Conservation (phyloP, 2,888 invertebrate species). For the Maniola hyperantus region DNA sequence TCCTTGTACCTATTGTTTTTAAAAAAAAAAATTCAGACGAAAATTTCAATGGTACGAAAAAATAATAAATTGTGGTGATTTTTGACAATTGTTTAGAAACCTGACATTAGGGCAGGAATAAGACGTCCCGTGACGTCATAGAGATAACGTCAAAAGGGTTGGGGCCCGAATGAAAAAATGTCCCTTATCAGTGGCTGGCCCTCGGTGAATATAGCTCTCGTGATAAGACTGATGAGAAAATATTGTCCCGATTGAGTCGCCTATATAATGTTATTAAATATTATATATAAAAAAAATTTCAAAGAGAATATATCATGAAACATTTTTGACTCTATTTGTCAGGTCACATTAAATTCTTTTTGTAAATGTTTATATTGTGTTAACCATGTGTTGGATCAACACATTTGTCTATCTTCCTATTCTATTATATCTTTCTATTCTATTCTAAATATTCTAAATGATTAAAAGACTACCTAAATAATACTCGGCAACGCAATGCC, state of each 20-base stretch:
- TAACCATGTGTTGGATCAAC: no score
- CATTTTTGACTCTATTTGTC: no score
- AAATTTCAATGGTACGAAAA: neutral
- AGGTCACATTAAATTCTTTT: no score
- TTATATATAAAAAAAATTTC: neutral
- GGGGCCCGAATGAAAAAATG: slow-evolving; percentile 62
- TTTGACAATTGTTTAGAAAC: slow-evolving; percentile 47
- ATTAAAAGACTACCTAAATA: no score
- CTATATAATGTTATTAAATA: neutral
- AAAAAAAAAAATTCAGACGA: neutral
- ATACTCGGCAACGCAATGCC: no score
- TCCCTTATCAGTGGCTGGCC: slow-evolving; percentile 59
- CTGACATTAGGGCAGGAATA: slow-evolving; percentile 56
- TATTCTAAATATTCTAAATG: no score
- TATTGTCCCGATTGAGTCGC: slow-evolving; percentile 10
- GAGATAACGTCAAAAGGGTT: slow-evolving; percentile 78
- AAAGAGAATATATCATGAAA: no score
- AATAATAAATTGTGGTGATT: slow-evolving; percentile 10
- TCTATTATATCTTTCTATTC: no score
- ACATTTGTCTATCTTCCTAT: no score
- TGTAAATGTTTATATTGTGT: no score
- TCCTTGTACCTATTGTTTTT: no score
- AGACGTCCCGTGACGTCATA: slow-evolving; percentile 69
- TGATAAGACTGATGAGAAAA: slow-evolving; percentile 33
- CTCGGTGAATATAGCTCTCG: slow-evolving; percentile 47